A percentile compares a stretch with the other conserved stretches of the same genome.
Evolutionary conservation across 2,797 vertebrate species (phyloP).

Genomic region (Podargus strigoides): DNA sequence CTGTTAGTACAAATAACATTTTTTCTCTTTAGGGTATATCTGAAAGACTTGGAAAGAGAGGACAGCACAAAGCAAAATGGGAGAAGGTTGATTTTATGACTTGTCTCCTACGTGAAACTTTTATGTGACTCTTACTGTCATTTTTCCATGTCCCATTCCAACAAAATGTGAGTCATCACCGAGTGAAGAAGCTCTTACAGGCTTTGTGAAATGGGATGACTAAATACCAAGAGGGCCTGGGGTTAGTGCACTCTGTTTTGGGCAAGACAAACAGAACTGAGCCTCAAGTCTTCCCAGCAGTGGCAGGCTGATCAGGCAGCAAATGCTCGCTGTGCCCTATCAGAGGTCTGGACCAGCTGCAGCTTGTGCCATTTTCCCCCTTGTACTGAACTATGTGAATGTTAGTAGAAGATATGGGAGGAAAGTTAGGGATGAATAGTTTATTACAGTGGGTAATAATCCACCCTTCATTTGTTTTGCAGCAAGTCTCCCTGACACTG

Average conservation of each 20-base stretch:
- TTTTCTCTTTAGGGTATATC: conserved; percentile 71
- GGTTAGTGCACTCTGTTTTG: not conserved
- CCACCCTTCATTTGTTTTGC: not conserved
- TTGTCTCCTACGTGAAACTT: not conserved
- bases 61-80: conserved; percentile 64
- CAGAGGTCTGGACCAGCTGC: not conserved
- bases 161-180: not conserved
- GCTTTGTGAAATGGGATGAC: not conserved
- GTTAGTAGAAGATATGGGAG: not conserved
- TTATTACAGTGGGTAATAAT: not conserved
- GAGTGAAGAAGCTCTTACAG: not conserved
- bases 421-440: not conserved
- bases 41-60: conserved; percentile 72
- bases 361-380: not conserved
- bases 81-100: conserved; percentile 60
- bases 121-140: not conserved
- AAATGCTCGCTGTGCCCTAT: accelerated
- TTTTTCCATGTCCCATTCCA: not conserved
- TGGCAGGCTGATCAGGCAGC: not conserved
- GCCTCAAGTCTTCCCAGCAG: not conserved
- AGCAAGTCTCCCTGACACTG: not conserved
- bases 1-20: not conserved
- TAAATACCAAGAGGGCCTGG: not conserved
- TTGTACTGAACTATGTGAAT: not conserved
- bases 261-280: not conserved